Base-by-base conservation (phyloP, 2,113 vertebrate species). In the Sceloporus tristichus region DNA sequence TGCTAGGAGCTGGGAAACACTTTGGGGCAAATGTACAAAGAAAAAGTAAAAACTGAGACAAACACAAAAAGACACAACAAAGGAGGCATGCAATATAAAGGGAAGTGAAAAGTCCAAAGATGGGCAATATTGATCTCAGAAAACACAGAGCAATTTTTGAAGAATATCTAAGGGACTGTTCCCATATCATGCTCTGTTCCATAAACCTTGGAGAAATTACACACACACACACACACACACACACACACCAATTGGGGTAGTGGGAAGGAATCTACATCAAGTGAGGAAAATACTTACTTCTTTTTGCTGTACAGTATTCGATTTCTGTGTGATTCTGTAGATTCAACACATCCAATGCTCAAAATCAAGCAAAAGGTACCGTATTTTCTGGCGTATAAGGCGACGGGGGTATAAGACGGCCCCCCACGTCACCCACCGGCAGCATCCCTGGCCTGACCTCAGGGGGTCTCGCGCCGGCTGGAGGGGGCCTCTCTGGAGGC, bases 1-100 rank as follows among this genome's bases (percentile, higher is more conserved):
- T 66, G 9, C 13, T 73, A 71, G 85, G 88, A 85, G 92, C 84
- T 74, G 87, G 87, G 66, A 87, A 54, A 91, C 9, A 48, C 84
- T 59, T 65, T 25, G 73, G 89, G 90, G 54, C 48, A 92, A 71
- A 79, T n/a, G 68, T 0, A 0, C 23, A 40, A 21, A 4, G 38
- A 88, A 82, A 90, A 85, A 23, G 21, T 18, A 1, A 1, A 38
- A 56, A 87, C 23, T 42, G 2, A 86, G 85, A 38, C 18, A 85
- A 89, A 88, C 77, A 70, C 2, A 82, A 29, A 3, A 38, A 65
- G 48, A 14, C 23, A 5, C 56, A 62, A 56, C 54, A 42, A 34
- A 75, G 48, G 19, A 62, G 40, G 13, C 62, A 23, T 11, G 1
- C 34, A 75, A 76, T 27, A 85, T 18, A 8, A 6, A 85, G 21